Conservation (phyloP, 2,797 vertebrate genomes). For the Enoplosus armatus region DNA sequence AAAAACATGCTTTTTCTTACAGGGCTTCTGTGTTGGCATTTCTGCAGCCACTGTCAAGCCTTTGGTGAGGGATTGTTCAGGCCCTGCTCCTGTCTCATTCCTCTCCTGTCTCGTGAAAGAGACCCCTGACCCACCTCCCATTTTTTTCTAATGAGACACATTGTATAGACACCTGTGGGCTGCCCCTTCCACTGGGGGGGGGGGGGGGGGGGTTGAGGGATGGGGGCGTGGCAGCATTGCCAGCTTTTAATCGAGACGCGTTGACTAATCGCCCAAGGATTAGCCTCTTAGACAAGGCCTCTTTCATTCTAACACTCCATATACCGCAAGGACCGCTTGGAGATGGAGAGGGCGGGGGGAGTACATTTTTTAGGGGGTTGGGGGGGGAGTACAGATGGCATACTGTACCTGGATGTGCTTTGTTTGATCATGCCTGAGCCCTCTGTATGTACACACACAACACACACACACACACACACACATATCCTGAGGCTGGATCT, state of each 20-base stretch:
- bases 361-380: slow-evolving; percentile 45
- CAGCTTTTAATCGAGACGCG: slow-evolving; percentile 81
- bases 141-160: slow-evolving; percentile 65
- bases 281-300: slow-evolving; percentile 83
- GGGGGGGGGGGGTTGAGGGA: slow-evolving; percentile 22
- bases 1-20: neutral
- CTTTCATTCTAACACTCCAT: slow-evolving; percentile 81
- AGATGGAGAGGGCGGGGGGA: slow-evolving; percentile 49
- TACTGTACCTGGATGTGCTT: slow-evolving; percentile 79
- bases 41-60: slow-evolving; percentile 3
- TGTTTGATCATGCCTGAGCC: slow-evolving; percentile 82
- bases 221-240: slow-evolving; percentile 63
- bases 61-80: slow-evolving; percentile 14
- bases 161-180: slow-evolving; percentile 79
- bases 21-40: slow-evolving; percentile 4
- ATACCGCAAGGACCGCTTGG: slow-evolving; percentile 47
- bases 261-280: slow-evolving; percentile 84
- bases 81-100: slow-evolving; percentile 18
- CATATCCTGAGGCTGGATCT: slow-evolving; percentile 66
- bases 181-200: slow-evolving; percentile 55
- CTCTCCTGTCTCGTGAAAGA: slow-evolving; percentile 56
- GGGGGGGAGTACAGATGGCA: slow-evolving; percentile 69
- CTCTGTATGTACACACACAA: slow-evolving; percentile 48
- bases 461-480: slow-evolving; percentile 30
- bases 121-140: slow-evolving; percentile 31